Percentiles rank a stretch among this genome's conserved stretches.
These are phyloP conservation scores for Triplophysa tibetana DNA, from an alignment of 2,113 vertebrate genomes.

Conservation along the genomic window DNA sequence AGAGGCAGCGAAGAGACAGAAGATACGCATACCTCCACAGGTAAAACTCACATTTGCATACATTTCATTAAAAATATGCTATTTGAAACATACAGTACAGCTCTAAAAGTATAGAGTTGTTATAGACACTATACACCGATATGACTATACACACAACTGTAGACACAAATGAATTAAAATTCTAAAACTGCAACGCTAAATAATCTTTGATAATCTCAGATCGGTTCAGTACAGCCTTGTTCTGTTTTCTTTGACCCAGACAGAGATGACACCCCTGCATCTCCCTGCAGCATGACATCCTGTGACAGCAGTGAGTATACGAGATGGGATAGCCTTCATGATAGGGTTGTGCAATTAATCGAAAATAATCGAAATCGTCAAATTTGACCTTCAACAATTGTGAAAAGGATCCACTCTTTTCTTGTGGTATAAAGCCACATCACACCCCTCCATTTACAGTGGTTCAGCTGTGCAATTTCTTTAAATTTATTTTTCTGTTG, in stretches of 20 bases:
- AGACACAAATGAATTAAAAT: not conserved
- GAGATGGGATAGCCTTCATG: not conserved
- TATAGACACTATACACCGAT: not conserved
- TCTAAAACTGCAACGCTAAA: too few species aligned
- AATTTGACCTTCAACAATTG: too few species aligned
- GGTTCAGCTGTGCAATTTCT: too few species aligned
- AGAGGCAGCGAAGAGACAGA: slow-evolving; percentile 68
- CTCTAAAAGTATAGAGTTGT: not conserved
- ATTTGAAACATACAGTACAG: not conserved
- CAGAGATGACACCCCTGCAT: slow-evolving; percentile 71
- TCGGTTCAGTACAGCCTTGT: not conserved
- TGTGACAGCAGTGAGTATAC: slow-evolving; percentile 74
- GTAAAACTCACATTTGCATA: slow-evolving; percentile 61
- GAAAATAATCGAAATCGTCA: too few species aligned
- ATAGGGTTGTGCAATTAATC: too few species aligned
- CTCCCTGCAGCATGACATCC: slow-evolving; percentile 76
- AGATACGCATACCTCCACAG: slow-evolving; percentile 68
- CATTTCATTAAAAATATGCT: slow-evolving; percentile 4
- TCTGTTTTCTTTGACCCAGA: slow-evolving; percentile 66
- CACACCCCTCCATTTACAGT: too few species aligned
- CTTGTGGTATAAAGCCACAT: too few species aligned
- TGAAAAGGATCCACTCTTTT: too few species aligned
- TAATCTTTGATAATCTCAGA: not conserved
- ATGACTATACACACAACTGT: not conserved
- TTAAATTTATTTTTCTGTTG: too few species aligned